Evolutionary conservation across 2,797 vertebrate species (phyloP).

Genomic region (Myotis pilosus): DNA sequence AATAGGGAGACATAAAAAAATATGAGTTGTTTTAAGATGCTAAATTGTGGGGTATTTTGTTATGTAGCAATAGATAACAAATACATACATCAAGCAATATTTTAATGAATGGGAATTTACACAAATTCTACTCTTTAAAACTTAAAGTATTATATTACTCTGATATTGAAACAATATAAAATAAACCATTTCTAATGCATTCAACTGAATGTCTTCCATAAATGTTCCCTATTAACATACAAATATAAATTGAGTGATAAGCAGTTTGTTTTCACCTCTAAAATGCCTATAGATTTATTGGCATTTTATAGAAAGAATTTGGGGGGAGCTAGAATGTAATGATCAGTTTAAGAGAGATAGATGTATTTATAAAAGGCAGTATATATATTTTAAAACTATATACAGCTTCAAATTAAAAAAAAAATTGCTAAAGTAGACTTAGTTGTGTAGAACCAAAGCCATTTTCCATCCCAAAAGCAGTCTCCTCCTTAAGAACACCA

Average conservation of each 20-base stretch:
- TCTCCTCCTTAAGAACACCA: not conserved
- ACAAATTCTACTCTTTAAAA: not conserved
- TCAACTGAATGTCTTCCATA: not conserved
- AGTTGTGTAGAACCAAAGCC: not conserved
- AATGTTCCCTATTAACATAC: not conserved
- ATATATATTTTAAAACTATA: not conserved
- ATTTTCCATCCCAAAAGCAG: not conserved
- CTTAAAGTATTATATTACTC: not conserved
- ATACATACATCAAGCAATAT: not conserved
- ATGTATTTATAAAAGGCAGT: not conserved
- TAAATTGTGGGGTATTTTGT: not conserved
- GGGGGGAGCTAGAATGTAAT: not conserved
- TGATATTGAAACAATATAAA: not conserved
- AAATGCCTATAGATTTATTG: not conserved
- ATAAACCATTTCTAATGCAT: constrained; percentile 12
- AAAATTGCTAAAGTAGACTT: not conserved
- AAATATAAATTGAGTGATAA: not conserved
- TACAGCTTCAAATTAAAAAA: not conserved
- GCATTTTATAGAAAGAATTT: too few species aligned
- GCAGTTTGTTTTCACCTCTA: not conserved
- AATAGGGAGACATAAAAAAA: not conserved
- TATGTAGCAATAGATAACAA: not conserved
- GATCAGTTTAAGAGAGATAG: not conserved
- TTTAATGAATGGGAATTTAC: not conserved
- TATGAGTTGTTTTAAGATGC: not conserved